Conservation (phyloP, 2,797 vertebrate genomes). For the Enteromius anoplus region DNA sequence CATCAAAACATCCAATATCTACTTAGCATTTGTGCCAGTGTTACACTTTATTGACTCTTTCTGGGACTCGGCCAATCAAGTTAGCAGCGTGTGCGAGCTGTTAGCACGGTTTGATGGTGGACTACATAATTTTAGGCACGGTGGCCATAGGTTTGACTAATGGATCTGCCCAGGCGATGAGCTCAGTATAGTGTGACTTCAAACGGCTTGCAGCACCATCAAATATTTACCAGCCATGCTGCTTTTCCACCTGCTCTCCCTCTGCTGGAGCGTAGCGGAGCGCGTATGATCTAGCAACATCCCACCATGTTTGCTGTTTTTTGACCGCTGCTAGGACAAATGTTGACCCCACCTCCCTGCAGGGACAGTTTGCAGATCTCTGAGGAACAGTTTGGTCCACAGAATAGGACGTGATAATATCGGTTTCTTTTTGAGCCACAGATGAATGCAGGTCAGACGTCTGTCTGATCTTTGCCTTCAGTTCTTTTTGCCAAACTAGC, state of each 20-base stretch:
- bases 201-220: constrained; percentile 67
- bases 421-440: neutral
- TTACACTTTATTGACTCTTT: constrained; percentile 58
- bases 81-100: neutral
- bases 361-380: neutral
- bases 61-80: constrained; percentile 64
- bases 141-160: constrained; percentile 3
- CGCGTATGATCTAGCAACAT: constrained; percentile 35
- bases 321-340: constrained; percentile 41
- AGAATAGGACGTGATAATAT: neutral
- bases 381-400: constrained; percentile 2
- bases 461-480: neutral
- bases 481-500: neutral
- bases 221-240: constrained; percentile 70
- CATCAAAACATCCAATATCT: constrained; percentile 69
- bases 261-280: constrained; percentile 36
- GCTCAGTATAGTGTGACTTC: constrained; percentile 64
- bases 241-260: constrained; percentile 68
- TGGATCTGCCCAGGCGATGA: constrained; percentile 33
- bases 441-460: neutral
- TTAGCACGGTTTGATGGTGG: constrained; percentile 29
- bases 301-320: constrained; percentile 29
- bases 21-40: constrained; percentile 63
- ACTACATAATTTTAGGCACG: neutral
- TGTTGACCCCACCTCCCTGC: constrained; percentile 23